Percentiles rank a stretch among this genome's conserved stretches.
phyloP scores from a whole-genome alignment of 1,140 invertebrate species.

The Heterodera schachtii region DNA sequence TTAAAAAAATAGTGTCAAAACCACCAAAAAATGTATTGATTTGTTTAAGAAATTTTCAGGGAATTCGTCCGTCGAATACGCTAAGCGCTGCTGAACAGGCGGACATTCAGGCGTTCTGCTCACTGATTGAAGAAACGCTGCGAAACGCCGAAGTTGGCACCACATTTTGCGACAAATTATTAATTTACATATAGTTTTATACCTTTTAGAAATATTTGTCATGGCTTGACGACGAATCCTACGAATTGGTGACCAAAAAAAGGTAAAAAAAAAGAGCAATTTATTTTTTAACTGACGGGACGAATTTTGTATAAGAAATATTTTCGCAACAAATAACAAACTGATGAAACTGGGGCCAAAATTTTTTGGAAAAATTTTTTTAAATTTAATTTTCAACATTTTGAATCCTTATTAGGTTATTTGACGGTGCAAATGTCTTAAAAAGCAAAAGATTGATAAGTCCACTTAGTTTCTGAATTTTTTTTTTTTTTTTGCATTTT shows the following conservation, averaged over 20 bases:
- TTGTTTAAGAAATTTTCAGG: conserved; percentile 64
- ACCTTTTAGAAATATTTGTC: conserved; percentile 77
- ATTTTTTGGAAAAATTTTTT: no score
- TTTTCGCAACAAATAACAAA: no score
- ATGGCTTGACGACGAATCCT: conserved; percentile 80
- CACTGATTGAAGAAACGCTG: conserved; percentile 67
- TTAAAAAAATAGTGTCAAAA: no score
- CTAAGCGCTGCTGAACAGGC: conserved; percentile 78
- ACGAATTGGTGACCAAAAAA: conserved; percentile 76
- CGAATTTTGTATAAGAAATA: no score
- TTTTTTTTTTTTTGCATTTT: no score
- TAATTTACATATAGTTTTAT: background rate
- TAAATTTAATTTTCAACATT: background rate
- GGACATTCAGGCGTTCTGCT: conserved; percentile 91
- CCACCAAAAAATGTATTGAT: background rate
- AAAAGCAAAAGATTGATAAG: no score
- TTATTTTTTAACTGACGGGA: no score
- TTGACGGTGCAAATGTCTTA: no score
- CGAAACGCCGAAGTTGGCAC: conserved; percentile 57
- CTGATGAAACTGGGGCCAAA: no score
- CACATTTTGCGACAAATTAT: conserved; percentile 9
- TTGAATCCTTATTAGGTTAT: no score
- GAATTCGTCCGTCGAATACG: conserved; percentile 75
- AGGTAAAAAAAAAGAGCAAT: background rate
- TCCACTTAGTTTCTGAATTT: no score